These are phyloP conservation scores for Rhodophaea formosa DNA, from an alignment of 2,888 invertebrate genomes.

Conservation along the genomic window DNA sequence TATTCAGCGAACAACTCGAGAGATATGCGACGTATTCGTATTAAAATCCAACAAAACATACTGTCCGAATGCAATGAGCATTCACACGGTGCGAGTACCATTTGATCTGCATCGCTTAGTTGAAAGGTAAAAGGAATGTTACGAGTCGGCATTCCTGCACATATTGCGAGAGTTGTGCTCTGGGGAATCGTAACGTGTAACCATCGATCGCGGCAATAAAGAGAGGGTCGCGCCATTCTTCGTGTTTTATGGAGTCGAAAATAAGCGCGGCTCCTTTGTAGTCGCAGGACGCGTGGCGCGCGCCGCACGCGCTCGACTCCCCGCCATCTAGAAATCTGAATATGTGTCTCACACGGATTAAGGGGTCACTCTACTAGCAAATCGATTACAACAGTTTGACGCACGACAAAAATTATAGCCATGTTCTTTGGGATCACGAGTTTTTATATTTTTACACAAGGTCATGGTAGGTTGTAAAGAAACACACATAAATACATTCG, in stretches of 20 bases:
- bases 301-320: not conserved
- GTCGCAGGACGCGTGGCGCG: conserved; percentile 9
- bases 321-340: not conserved
- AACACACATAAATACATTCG: too few relatives aligned
- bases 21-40: too few relatives aligned
- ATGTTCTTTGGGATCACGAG: too few relatives aligned
- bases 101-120: not conserved
- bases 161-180: conserved; percentile 24
- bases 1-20: too few relatives aligned
- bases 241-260: conserved; percentile 46
- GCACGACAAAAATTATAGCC: too few relatives aligned
- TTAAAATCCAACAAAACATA: not conserved
- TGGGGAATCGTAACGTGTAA: conserved; percentile 27
- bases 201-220: conserved; percentile 39
- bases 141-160: conserved; percentile 28
- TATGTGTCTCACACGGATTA: not conserved
- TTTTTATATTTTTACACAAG: too few relatives aligned
- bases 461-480: too few relatives aligned
- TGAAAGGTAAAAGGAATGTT: not conserved
- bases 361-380: not conserved
- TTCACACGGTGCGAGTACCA: not conserved
- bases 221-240: conserved; percentile 40
- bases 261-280: conserved; percentile 34
- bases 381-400: too few relatives aligned
- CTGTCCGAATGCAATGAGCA: not conserved